Evolutionary conservation across 2,113 vertebrate species (phyloP).

Genomic region (Conger conger): DNA sequence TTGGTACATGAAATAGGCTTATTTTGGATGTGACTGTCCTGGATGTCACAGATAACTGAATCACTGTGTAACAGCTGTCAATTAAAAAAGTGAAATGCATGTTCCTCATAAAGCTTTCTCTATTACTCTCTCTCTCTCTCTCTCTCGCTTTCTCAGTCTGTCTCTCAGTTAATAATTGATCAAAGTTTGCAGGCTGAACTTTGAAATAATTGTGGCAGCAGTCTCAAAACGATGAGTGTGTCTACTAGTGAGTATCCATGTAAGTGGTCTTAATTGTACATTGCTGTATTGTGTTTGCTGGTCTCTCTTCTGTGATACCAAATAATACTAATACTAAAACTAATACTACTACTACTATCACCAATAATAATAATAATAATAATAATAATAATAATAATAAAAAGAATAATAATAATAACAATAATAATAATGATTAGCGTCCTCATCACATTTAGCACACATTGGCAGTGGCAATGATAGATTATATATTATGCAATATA

Average conservation of each 20-base stretch:
- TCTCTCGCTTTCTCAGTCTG: constrained; percentile 45
- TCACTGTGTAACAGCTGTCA: constrained; percentile 39
- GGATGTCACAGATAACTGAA: neutral
- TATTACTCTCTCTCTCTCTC: constrained; percentile 51
- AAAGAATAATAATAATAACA: too few species aligned
- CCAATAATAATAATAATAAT: too few species aligned
- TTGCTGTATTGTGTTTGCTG: too few species aligned
- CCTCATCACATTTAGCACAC: neutral
- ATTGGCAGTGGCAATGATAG: neutral
- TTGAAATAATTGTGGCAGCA: constrained; percentile 69
- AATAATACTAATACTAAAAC: neutral
- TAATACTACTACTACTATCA: too few species aligned
- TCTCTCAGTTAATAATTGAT: constrained; percentile 71
- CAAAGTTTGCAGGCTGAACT: constrained; percentile 71
- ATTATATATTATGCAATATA: too few species aligned
- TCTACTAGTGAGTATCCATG: constrained; percentile 40
- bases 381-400: neutral
- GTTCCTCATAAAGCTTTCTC: constrained; percentile 46
- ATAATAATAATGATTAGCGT: neutral
- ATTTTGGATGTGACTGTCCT: neutral
- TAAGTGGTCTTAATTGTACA: constrained; percentile 47
- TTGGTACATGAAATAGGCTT: neutral
- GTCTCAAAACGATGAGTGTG: constrained; percentile 34
- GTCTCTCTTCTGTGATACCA: too few species aligned
- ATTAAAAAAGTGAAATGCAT: constrained; percentile 51